Base-by-base conservation (phyloP, 2,113 vertebrate genomes). In the Ameiurus melas region DNA sequence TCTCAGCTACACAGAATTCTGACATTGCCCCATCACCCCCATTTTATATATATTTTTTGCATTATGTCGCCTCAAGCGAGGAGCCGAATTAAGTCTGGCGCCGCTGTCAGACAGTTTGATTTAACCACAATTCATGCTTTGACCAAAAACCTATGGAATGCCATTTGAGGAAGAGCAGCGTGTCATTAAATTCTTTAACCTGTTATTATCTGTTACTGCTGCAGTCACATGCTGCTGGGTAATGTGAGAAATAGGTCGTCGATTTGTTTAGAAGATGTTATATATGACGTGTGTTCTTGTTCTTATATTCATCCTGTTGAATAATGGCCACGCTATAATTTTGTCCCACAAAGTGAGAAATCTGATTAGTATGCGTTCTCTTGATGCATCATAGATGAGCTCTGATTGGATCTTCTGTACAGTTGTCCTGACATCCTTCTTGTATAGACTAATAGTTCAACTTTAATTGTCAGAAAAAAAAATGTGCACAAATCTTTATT, bases 81-180 rank as follows among this genome's bases (percentile, higher is more conserved):
- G n/a, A 57, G n/a, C 53, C 19, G 47, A n/a, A 79, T 79, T n/a
- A 30, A 55, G 79, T 58, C 79, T 81, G 79, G 53, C 53, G 53
- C 53, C 79, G 58, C 79, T 20, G 53, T 58, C 53, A 58, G 79
- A 58, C 53, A 81, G 53, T 30, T 55, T 30, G 78, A 33, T 81
- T 17, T 58, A 81, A 58, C 79, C 79, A 58, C 79, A 19, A 22
- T 73, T 73, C 20, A 39, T 39, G 71, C 20, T 58, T n/a, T 58
- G n/a, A 8, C 53, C 47, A 58, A 5, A 58, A 81, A 36, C 51
- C 8, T 36, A 81, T 58, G 19, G 16, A 81, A 81, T 81, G 53
- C 30, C 27, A 81, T 81, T 33, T 53, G 53, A 33, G 53, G 53
- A 58, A 81, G 79, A 58, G n/a, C 55, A 20, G 79, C 19, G 33